Percentiles rank a stretch among this genome's conserved stretches.
Conservation (phyloP, 2,888 invertebrate species). For the Barypeithes pellucidus region DNA sequence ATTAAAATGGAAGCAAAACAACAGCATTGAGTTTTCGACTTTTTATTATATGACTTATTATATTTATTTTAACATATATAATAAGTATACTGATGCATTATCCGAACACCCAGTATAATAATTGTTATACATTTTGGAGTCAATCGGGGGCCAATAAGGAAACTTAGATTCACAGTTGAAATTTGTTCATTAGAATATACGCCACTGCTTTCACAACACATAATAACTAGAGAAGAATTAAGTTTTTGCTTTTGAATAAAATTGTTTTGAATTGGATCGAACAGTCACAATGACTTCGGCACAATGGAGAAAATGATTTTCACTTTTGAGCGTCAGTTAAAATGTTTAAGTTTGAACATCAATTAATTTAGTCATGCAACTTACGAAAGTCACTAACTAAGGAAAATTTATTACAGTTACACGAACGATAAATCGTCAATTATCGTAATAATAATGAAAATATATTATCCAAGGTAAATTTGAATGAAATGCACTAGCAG, state of each 20-base stretch:
- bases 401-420: slow-evolving; percentile 26
- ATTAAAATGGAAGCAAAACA: too few relatives aligned
- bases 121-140: too few relatives aligned
- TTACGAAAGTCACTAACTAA: slow-evolving; percentile 11
- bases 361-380: slow-evolving; percentile 46
- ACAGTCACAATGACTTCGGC: slow-evolving; percentile 38
- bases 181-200: too few relatives aligned
- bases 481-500: slow-evolving; percentile 46
- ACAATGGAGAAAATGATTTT: slow-evolving; percentile 45
- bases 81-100: too few relatives aligned
- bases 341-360: slow-evolving; percentile 32
- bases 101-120: too few relatives aligned
- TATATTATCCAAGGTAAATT: slow-evolving; percentile 34
- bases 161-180: too few relatives aligned
- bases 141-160: too few relatives aligned
- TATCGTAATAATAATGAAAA: slow-evolving; percentile 32
- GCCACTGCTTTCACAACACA: not conserved
- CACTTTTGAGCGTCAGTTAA: slow-evolving; percentile 27
- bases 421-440: slow-evolving; percentile 29
- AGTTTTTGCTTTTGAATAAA: slow-evolving; percentile 42
- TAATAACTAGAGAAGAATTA: slow-evolving; percentile 32
- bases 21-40: too few relatives aligned
- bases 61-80: too few relatives aligned
- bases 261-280: slow-evolving; percentile 40
- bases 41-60: too few relatives aligned